Evolutionary conservation across 2,113 vertebrate species (phyloP), one percentile per base, ranked within the genome.

Genomic region (Sinocyclocheilus grahami): DNA sequence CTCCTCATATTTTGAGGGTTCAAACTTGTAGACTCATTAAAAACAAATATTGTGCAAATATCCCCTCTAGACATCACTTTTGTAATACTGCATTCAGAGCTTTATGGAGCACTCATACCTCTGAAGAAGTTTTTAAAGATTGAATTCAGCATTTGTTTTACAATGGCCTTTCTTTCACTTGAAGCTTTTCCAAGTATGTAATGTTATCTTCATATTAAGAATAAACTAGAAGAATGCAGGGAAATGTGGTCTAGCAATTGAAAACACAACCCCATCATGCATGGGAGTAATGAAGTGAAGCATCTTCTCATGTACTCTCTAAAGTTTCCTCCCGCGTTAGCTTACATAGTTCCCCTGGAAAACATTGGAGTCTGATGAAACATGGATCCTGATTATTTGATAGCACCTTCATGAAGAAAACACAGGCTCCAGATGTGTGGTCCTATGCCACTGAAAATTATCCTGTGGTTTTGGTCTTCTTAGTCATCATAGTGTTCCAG

Each of bases 161-260:
- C 62, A 24, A 2, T 27, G 1, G 27, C 24, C 16, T 67, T 67
- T 65, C 9, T 27, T 67, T 71, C 67, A 71, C 67, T 42, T 46
- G 7, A 69, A 69, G 2, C 8, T 37, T 71, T 37, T 37, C 16
- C 16, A 37, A 37, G 67, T 37, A 37, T 18, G 30, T 37, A 71
- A 71, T 37, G 7, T 37, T 37, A 69, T 18, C 8, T 39, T 1
- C 3, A 10, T 72, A 39, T 39, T 39, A 22, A 22, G 69, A 20
- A 22, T 39, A 72, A 39, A 72, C 18, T 72, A 42, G 33, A 42
- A 72, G 22, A 75, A 24, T 48, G 18, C 39, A 46, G 20, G 60
- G 65, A 63, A 83, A 87, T 77, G 89, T 90, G 90, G 90, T 91
- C 91, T 92, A 92, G 86, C 88, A 89, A 92, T 93, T 92, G 92